phyloP scores from a whole-genome alignment of 2,113 vertebrate species.

The Chrysochloris asiatica region DNA sequence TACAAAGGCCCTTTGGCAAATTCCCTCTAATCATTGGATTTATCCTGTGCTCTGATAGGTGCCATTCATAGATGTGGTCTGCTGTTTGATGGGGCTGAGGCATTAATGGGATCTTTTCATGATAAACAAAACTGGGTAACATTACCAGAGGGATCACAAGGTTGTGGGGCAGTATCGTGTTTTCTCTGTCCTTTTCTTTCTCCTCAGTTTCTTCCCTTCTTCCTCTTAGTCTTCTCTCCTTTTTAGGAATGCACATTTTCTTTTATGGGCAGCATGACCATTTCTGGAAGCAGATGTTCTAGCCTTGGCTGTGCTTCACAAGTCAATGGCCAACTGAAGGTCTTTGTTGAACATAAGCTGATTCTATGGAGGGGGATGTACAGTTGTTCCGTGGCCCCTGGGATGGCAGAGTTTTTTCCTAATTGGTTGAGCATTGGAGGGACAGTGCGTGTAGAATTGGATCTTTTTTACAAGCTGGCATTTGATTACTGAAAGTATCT shows the following conservation, averaged over 20 bases:
- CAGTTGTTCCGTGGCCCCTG: background rate
- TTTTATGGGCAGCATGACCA: conserved; percentile 51
- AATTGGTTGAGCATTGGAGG: conserved; percentile 40
- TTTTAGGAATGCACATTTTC: conserved; percentile 69
- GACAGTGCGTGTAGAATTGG: background rate
- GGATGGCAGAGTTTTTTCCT: conserved; percentile 55
- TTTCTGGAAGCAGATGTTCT: conserved; percentile 80
- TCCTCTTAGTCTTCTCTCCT: conserved; percentile 47
- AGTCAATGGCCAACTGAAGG: conserved; percentile 69
- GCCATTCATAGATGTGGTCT: conserved; percentile 92
- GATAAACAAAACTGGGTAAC: conserved; percentile 89
- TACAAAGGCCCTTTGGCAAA: conserved; percentile 96
- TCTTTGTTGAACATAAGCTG: conserved; percentile 9
- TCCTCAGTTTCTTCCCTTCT: conserved; percentile 14
- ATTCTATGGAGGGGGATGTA: background rate
- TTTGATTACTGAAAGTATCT: conserved; percentile 36
- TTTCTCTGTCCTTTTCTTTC: conserved; percentile 56
- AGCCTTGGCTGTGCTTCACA: conserved; percentile 73
- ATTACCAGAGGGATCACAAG: conserved; percentile 88
- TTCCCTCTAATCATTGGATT: conserved; percentile 96
- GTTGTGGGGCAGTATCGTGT: conserved; percentile 78
- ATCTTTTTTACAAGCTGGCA: background rate
- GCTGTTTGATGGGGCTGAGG: conserved; percentile 88
- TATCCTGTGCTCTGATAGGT: conserved; percentile 93
- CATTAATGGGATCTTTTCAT: conserved; percentile 90